A percentile compares a stretch with the other conserved stretches of the same genome.
Conservation (phyloP, 2,113 vertebrate genomes). For the Ailuropoda melanoleuca region DNA sequence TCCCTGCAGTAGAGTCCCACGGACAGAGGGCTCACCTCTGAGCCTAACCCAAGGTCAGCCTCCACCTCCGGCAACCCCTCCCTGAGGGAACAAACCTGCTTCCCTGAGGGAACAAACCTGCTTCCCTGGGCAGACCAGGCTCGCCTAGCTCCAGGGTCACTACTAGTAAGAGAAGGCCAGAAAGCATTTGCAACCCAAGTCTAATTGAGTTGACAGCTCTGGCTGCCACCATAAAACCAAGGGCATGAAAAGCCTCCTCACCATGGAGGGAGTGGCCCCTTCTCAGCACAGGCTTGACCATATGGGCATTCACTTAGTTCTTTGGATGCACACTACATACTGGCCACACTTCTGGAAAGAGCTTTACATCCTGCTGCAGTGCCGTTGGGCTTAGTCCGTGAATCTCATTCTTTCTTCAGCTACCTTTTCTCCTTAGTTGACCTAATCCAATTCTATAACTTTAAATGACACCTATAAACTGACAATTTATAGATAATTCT, state of each 20-base stretch:
- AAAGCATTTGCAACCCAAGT: neutral
- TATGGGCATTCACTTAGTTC: neutral
- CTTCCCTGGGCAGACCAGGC: neutral
- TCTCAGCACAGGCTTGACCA: neutral
- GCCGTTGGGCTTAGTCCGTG: neutral
- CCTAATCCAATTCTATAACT: neutral
- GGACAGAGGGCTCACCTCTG: neutral
- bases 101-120: neutral
- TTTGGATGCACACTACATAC: neutral
- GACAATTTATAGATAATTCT: constrained; percentile 17
- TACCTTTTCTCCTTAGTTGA: neutral
- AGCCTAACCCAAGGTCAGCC: neutral
- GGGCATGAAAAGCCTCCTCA: neutral
- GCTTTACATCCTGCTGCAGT: neutral
- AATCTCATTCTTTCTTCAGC: neutral
- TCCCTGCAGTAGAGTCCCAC: neutral
- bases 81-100: neutral
- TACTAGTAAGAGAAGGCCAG: neutral
- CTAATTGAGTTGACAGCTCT: neutral
- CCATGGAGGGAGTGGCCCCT: neutral
- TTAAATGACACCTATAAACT: constrained; percentile 24
- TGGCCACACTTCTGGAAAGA: neutral
- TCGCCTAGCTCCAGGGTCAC: neutral
- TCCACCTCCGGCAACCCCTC: neutral
- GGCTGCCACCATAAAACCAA: neutral